Conservation (phyloP, 2,888 invertebrate species). For the Cerastoderma edule region DNA sequence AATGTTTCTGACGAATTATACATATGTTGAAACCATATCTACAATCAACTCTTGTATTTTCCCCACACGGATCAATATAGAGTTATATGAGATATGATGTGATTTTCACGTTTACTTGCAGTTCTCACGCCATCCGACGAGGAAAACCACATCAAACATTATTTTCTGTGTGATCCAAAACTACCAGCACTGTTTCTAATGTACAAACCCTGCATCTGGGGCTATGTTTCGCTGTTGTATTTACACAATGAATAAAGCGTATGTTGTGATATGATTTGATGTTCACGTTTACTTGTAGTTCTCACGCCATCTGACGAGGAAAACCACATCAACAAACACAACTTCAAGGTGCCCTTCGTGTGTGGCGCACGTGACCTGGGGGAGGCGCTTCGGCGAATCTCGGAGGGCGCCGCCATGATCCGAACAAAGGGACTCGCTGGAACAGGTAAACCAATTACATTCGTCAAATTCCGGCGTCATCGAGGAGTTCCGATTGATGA, state of each 20-base stretch:
- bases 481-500: too few species aligned
- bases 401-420: constrained; percentile 82
- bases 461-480: neutral
- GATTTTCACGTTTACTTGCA: constrained; percentile 38
- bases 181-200: too few species aligned
- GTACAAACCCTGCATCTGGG: too few species aligned
- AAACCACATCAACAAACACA: constrained; percentile 80
- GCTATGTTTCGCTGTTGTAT: too few species aligned
- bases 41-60: too few species aligned
- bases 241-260: too few species aligned
- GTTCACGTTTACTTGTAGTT: constrained; percentile 59
- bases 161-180: too few species aligned
- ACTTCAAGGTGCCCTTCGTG: constrained; percentile 80
- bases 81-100: constrained; percentile 23
- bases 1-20: too few species aligned
- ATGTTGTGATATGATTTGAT: constrained; percentile 28
- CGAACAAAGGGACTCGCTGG: constrained; percentile 82
- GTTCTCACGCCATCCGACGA: constrained; percentile 80
- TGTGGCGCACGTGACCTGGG: constrained; percentile 81
- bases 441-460: constrained; percentile 67
- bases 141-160: constrained; percentile 80
- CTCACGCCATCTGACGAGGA: constrained; percentile 79
- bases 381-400: constrained; percentile 79
- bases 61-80: too few species aligned
- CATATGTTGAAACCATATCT: too few species aligned